Evolutionary conservation across 2,113 vertebrate genomes (phyloP).

Genomic region (Cryptomyrus ogoouensis): DNA sequence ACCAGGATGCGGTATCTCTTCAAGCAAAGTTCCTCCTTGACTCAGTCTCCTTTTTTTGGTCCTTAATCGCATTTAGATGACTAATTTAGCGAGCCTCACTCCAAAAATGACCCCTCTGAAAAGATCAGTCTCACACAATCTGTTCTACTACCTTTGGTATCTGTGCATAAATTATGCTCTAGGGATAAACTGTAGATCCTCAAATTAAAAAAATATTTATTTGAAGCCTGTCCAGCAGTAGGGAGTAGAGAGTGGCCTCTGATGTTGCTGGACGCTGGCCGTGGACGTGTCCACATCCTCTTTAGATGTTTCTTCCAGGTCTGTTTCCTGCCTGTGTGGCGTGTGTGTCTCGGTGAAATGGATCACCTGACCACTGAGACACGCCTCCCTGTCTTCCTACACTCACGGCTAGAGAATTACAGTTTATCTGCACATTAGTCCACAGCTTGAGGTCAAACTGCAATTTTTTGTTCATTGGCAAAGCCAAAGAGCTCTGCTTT

Average conservation of each 20-base stretch:
- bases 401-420: background rate
- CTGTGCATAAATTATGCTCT: constrained; percentile 3
- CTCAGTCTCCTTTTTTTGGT: background rate
- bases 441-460: background rate
- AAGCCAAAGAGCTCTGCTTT: background rate
- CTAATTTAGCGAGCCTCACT: constrained; percentile 1
- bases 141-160: constrained; percentile 8
- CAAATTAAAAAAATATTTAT: background rate
- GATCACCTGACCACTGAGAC: background rate
- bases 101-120: background rate
- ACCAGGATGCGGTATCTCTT: background rate
- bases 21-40: constrained; percentile 9
- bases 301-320: background rate
- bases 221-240: background rate
- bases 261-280: background rate
- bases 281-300: background rate
- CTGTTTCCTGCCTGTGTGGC: background rate
- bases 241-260: background rate
- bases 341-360: background rate
- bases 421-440: background rate
- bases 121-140: constrained; percentile 5
- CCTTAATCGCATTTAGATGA: constrained; percentile 3
- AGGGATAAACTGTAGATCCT: background rate
- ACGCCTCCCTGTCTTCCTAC: background rate
- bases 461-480: background rate